Percentiles rank a stretch among this genome's conserved stretches.
Conservation (phyloP, 2,113 vertebrate genomes). For the Bombycilla garrulus region DNA sequence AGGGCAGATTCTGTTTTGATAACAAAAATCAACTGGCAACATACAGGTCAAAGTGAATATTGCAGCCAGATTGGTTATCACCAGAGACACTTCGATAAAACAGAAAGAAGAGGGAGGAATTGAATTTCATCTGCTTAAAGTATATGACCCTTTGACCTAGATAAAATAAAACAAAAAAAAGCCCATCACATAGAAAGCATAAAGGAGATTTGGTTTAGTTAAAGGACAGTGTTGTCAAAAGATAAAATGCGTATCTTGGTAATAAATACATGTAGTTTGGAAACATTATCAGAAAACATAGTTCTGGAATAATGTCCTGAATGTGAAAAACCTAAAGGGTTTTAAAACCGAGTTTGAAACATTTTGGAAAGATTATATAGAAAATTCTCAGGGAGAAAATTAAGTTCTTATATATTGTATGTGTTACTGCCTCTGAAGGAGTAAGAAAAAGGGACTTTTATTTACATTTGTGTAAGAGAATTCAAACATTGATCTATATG, state of each 20-base stretch:
- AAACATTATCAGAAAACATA: neutral
- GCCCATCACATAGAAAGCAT: rapidly evolving
- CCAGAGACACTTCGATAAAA: neutral
- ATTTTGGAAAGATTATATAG: neutral
- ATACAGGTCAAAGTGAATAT: neutral
- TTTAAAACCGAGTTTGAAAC: neutral
- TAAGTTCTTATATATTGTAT: neutral
- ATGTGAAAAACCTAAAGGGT: neutral
- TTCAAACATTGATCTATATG: neutral
- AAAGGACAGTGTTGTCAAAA: neutral
- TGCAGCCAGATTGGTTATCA: neutral
- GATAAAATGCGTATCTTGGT: neutral
- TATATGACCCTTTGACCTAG: neutral
- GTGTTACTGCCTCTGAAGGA: neutral
- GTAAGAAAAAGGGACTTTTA: neutral
- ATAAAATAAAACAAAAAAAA: neutral
- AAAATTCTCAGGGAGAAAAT: neutral
- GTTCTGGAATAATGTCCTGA: neutral
- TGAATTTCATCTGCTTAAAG: neutral
- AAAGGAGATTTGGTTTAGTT: neutral
- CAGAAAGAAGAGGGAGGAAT: neutral
- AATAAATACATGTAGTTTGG: neutral
- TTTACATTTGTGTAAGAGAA: neutral
- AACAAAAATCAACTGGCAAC: neutral
- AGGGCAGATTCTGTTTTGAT: neutral